A percentile compares a stretch with the other conserved stretches of the same genome.
These are phyloP conservation scores for Grammomys surdaster DNA, from an alignment of 2,113 vertebrate species.

Conservation along the genomic window DNA sequence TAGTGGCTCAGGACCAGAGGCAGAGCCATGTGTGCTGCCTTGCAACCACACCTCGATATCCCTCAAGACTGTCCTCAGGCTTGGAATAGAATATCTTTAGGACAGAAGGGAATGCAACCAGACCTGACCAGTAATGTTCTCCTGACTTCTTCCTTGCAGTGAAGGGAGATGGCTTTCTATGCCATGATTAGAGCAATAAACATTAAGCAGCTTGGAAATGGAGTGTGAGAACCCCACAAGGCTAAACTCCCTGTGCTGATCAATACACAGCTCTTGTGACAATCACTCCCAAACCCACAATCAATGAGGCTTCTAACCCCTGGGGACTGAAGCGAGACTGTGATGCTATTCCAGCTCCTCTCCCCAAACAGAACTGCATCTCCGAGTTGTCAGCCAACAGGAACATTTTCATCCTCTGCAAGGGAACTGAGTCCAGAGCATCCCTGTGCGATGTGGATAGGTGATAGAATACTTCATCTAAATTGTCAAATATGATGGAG, in stretches of 20 bases:
- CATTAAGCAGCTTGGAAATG: background rate
- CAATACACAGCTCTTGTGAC: background rate
- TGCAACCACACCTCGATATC: no score
- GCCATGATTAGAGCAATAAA: accelerated
- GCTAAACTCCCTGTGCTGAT: background rate
- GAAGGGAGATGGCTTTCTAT: background rate
- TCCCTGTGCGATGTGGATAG: background rate
- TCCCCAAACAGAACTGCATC: background rate
- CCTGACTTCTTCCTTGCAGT: background rate
- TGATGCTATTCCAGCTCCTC: background rate
- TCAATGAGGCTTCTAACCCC: background rate
- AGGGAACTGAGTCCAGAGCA: background rate
- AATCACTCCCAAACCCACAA: no score
- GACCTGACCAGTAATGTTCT: background rate
- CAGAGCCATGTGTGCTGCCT: background rate
- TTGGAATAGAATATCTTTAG: background rate
- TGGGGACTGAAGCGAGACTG: background rate
- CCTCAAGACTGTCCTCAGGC: background rate
- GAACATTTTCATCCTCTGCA: background rate
- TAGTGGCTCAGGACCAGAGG: background rate
- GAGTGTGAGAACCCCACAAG: background rate
- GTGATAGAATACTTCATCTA: no score
- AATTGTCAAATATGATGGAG: no score
- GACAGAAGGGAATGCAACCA: background rate
- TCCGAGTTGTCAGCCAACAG: background rate